Evolutionary conservation across 2,113 vertebrate species (phyloP).

Genomic region (Antennarius striatus): DNA sequence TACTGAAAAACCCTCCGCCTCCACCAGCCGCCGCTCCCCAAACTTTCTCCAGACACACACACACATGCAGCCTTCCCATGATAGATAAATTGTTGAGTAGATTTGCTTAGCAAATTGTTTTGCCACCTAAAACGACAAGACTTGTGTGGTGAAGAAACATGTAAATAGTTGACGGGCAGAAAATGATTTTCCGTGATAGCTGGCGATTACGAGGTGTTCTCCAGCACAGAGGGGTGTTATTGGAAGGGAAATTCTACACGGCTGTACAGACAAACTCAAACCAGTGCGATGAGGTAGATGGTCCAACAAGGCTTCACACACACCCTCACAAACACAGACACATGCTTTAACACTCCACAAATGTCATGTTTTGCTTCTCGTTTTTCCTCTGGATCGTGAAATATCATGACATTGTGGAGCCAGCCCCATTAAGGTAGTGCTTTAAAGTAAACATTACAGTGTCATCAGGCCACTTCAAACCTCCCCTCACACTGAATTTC

Average conservation of each 20-base stretch:
- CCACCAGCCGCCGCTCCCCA: conserved; percentile 15
- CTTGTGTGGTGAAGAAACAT: conserved; percentile 73
- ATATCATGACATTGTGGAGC: conserved; percentile 64
- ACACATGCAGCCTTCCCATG: conserved; percentile 45
- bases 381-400: conserved; percentile 63
- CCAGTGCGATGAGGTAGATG: conserved; percentile 49
- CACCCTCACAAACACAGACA: conserved; percentile 38
- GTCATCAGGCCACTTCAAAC: conserved; percentile 79
- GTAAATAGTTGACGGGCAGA: conserved; percentile 70
- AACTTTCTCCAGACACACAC: conserved; percentile 49
- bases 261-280: conserved; percentile 43
- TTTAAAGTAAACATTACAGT: conserved; percentile 79
- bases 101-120: conserved; percentile 81
- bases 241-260: conserved; percentile 69
- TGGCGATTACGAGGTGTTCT: conserved; percentile 58
- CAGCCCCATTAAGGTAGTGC: conserved; percentile 66
- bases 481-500: conserved; percentile 81
- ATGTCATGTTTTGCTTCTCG: conserved; percentile 64
- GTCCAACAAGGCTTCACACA: conserved; percentile 52
- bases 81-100: conserved; percentile 70
- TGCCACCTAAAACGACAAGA: conserved; percentile 67
- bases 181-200: conserved; percentile 72
- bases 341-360: conserved; percentile 54
- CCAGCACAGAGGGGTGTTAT: conserved; percentile 57
- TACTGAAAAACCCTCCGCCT: conserved; percentile 27